Percentiles rank a stretch among this genome's conserved stretches.
Conservation (phyloP, 2,888 invertebrate species). For the Drosophila prolongata region DNA sequence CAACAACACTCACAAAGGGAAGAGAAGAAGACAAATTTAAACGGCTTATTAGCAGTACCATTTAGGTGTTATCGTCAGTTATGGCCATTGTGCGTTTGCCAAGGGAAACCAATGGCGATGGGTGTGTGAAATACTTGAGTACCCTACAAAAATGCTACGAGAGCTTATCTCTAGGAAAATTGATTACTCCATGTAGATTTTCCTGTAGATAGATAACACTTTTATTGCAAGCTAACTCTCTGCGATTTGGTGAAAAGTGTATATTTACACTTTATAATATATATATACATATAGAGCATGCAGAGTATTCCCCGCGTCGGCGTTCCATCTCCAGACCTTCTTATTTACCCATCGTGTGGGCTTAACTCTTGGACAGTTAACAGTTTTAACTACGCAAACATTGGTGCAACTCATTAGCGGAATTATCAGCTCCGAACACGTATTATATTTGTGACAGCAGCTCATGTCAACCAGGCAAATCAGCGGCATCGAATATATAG, state of each 20-base stretch:
- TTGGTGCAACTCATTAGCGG: conserved; percentile 67
- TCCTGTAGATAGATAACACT: background rate
- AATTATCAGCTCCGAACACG: conserved; percentile 64
- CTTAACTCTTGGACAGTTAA: conserved; percentile 58
- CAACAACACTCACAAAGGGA: conserved; percentile 15
- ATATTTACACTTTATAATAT: no score
- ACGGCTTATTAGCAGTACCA: conserved; percentile 80
- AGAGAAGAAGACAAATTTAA: conserved; percentile 59
- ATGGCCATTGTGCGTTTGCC: conserved; percentile 25
- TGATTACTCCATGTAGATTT: background rate
- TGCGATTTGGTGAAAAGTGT: no score
- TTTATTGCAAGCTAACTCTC: background rate
- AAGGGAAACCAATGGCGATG: background rate
- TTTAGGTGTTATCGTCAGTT: conserved; percentile 60
- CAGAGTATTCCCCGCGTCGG: background rate
- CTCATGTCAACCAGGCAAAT: conserved; percentile 69
- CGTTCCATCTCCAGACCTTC: background rate
- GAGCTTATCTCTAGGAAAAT: background rate
- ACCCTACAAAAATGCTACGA: background rate
- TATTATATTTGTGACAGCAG: conserved; percentile 17
- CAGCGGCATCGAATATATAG: conserved; percentile 41
- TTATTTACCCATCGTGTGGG: conserved; percentile 31
- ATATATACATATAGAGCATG: no score
- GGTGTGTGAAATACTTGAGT: background rate
- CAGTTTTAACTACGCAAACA: conserved; percentile 70